These are phyloP conservation scores for Fissipunctia ypsillon DNA, from an alignment of 2,888 invertebrate genomes.

Conservation along the genomic window DNA sequence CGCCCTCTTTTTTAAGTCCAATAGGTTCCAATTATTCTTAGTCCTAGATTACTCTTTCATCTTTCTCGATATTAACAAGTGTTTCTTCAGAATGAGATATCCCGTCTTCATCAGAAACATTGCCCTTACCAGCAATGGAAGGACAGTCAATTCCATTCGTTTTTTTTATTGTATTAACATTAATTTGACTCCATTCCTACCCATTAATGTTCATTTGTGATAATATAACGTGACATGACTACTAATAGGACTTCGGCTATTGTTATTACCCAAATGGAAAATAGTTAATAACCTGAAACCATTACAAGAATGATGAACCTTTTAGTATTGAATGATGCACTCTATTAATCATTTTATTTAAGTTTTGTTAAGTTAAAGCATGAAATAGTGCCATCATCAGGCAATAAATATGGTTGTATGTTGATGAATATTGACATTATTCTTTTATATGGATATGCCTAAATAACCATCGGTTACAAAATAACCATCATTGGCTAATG, in stretches of 20 bases:
- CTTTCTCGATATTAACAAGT: neutral
- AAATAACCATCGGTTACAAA: slow-evolving; percentile 28
- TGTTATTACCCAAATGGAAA: slow-evolving; percentile 18
- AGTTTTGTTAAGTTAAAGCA: neutral
- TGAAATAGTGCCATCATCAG: neutral
- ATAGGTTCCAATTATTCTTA: neutral
- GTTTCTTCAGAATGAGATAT: neutral
- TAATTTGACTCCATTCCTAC: neutral
- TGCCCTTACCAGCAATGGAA: neutral
- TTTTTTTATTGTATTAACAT: neutral
- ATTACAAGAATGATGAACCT: slow-evolving; percentile 17
- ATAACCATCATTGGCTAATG: slow-evolving; percentile 14
- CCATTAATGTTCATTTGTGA: slow-evolving; percentile 14
- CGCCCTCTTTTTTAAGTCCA: neutral
- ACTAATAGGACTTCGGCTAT: neutral
- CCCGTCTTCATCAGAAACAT: neutral
- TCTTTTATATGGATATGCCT: slow-evolving; percentile 13
- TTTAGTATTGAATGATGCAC: neutral
- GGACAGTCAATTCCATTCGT: neutral
- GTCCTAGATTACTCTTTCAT: too few species aligned
- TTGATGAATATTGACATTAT: neutral
- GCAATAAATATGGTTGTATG: slow-evolving; percentile 3
- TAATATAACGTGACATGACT: neutral
- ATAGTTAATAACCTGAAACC: slow-evolving; percentile 2
- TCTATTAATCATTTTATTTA: neutral